Percentiles rank a stretch among this genome's conserved stretches.
These are phyloP conservation scores for Dermolepida albohirtum DNA, from an alignment of 2,888 invertebrate species.

Conservation along the genomic window DNA sequence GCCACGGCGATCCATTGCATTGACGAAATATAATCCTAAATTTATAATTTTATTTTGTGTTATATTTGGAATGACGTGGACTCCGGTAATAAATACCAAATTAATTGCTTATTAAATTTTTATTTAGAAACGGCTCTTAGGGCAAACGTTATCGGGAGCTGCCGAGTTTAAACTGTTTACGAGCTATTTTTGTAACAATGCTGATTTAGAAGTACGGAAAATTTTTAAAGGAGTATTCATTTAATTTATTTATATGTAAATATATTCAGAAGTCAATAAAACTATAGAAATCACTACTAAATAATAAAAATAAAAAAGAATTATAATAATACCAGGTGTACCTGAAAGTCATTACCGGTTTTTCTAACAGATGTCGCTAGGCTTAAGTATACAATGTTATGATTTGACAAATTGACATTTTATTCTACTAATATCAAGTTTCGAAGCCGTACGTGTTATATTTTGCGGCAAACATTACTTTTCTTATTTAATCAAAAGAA, in stretches of 20 bases:
- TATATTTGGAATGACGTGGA: neutral
- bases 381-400: no score
- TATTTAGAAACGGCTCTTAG: slow-evolving; percentile 13
- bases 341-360: no score
- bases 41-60: slow-evolving; percentile 1
- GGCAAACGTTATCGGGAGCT: neutral
- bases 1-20: neutral
- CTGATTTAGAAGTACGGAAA: neutral
- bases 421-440: no score
- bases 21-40: slow-evolving; percentile 4
- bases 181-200: slow-evolving; percentile 1
- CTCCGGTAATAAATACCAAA: slow-evolving; percentile 10
- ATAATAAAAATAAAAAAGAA: no score
- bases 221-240: neutral
- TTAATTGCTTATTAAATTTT: slow-evolving; percentile 19
- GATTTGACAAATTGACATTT: no score
- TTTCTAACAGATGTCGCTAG: no score
- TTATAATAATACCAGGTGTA: no score
- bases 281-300: no score
- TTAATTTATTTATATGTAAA: neutral
- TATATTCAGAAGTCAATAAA: no score
- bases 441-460: no score
- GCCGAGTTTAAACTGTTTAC: slow-evolving; percentile 14
- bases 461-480: no score
- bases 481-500: no score